Percentiles rank a stretch among this genome's conserved stretches.
These are phyloP conservation scores for Petromus typicus DNA, from an alignment of 2,113 vertebrate species.

Conservation along the genomic window DNA sequence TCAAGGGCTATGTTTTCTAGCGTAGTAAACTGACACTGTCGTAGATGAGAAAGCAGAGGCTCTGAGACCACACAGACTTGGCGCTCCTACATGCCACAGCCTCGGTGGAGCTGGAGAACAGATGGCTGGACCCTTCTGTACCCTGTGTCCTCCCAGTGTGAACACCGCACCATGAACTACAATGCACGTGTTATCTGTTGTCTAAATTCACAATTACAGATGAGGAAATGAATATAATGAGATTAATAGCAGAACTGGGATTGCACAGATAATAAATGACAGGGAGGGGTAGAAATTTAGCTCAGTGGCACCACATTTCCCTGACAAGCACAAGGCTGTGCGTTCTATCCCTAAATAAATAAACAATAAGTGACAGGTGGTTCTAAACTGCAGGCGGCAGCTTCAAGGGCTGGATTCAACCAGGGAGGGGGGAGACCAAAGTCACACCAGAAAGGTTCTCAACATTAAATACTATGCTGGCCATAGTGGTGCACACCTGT, in stretches of 20 bases:
- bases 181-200: not conserved
- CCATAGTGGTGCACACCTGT: no score
- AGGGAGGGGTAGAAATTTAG: no score
- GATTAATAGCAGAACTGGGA: not conserved
- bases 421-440: not conserved
- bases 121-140: accelerated
- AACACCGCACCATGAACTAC: not conserved
- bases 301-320: no score
- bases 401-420: accelerated
- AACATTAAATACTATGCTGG: not conserved
- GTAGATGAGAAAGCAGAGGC: not conserved
- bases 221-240: not conserved
- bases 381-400: not conserved
- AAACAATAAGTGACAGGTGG: no score
- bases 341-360: no score
- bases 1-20: not conserved
- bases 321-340: no score
- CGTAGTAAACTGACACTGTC: not conserved
- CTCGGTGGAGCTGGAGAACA: not conserved
- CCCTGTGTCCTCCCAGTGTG: no score
- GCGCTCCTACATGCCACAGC: accelerated
- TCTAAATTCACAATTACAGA: not conserved
- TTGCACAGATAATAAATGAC: accelerated
- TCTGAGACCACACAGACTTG: not conserved
- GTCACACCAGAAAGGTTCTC: not conserved